Conservation (phyloP, 2,888 invertebrate species). For the Caenorhabditis zanzibari region DNA sequence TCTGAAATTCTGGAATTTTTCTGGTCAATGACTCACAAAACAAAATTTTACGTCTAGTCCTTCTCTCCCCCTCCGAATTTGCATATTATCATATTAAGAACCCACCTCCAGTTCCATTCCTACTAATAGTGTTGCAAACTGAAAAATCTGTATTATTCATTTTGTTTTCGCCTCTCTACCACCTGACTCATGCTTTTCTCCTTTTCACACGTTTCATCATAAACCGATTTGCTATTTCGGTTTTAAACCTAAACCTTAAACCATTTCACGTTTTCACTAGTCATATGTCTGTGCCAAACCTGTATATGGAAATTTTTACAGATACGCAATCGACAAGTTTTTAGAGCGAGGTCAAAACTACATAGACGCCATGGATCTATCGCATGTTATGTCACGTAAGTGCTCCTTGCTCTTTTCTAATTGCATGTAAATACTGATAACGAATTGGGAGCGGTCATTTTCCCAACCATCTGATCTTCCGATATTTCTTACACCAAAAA, state of each 20-base stretch:
- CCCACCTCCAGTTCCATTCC: slow-evolving; percentile 10
- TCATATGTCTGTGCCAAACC: slow-evolving; percentile 40
- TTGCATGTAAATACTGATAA: slow-evolving; percentile 32
- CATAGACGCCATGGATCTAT: slow-evolving; percentile 39
- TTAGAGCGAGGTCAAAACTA: not conserved
- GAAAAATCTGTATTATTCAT: not conserved
- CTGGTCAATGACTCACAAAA: no score
- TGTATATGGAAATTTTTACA: slow-evolving; percentile 35
- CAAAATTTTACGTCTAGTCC: not conserved
- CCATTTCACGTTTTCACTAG: slow-evolving; percentile 14
- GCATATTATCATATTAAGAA: slow-evolving; percentile 23
- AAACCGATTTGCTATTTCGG: slow-evolving; percentile 42
- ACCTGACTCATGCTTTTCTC: slow-evolving; percentile 51
- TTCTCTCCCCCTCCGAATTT: slow-evolving; percentile 8
- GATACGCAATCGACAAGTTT: slow-evolving; percentile 5
- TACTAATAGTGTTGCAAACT: slow-evolving; percentile 23
- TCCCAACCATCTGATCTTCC: slow-evolving; percentile 22
- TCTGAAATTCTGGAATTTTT: not conserved
- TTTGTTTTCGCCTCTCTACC: not conserved
- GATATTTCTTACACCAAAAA: slow-evolving; percentile 5
- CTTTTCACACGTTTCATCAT: slow-evolving; percentile 29
- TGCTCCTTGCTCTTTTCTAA: slow-evolving; percentile 46
- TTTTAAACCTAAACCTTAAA: slow-evolving; percentile 7
- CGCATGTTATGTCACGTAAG: slow-evolving; percentile 58
- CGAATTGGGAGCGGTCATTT: slow-evolving; percentile 6